A percentile compares a stretch with the other conserved stretches of the same genome.
phyloP scores from a whole-genome alignment of 2,797 vertebrate genomes.

The Emys orbicularis region DNA sequence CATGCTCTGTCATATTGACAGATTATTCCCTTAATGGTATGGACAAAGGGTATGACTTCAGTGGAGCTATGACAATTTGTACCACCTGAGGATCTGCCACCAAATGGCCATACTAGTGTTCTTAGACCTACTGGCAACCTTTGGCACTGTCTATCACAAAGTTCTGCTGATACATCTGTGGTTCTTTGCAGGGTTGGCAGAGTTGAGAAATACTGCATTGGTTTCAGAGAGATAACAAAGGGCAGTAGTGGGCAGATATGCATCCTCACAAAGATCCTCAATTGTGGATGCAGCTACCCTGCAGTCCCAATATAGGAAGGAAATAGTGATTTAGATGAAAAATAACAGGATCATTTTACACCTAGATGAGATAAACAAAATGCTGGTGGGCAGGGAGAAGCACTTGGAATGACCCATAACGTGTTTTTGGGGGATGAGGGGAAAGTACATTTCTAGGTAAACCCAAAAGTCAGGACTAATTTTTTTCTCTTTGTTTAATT shows the following conservation, averaged over 20 bases:
- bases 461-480: fast-evolving
- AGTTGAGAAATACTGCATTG: neutral
- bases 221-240: neutral
- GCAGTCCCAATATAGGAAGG: neutral
- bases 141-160: neutral
- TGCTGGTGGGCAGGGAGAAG: neutral
- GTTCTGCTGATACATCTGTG: neutral
- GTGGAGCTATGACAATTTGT: neutral
- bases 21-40: neutral
- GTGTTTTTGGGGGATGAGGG: neutral
- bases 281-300: neutral
- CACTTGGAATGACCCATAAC: neutral
- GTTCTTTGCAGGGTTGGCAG: neutral
- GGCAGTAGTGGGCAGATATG: neutral
- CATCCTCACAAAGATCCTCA: neutral
- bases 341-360: neutral
- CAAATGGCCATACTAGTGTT: neutral
- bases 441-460: fast-evolving
- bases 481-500: neutral
- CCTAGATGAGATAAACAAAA: neutral
- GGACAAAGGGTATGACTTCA: neutral
- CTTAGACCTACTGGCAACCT: neutral
- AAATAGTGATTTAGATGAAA: neutral
- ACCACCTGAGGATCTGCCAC: neutral
- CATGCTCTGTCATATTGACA: neutral